Conservation (phyloP, 2,113 vertebrate genomes). For the Isichthys henryi region DNA sequence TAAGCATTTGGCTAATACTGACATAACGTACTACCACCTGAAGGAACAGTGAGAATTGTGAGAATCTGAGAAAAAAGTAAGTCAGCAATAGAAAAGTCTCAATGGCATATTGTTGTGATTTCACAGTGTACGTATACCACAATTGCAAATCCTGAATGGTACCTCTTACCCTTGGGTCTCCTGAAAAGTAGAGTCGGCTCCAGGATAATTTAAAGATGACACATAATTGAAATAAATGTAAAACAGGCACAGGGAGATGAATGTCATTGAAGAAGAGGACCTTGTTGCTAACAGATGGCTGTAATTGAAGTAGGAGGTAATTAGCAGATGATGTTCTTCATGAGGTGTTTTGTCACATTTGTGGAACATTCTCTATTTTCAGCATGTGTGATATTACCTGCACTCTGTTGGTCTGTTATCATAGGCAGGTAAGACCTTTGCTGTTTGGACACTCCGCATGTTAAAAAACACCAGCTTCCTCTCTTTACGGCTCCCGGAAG, state of each 20-base stretch:
- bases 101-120: slow-evolving; percentile 23
- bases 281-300: slow-evolving; percentile 46
- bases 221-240: slow-evolving; percentile 5
- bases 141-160: slow-evolving; percentile 23
- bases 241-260: slow-evolving; percentile 7
- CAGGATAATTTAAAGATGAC: slow-evolving; percentile 10
- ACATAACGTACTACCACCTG: neutral
- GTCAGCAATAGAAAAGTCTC: neutral
- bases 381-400: slow-evolving; percentile 20
- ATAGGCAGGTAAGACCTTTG: neutral
- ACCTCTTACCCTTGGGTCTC: neutral
- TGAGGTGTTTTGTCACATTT: slow-evolving; percentile 9
- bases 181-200: neutral
- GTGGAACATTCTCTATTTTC: neutral
- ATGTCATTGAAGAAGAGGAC: slow-evolving; percentile 25
- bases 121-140: slow-evolving; percentile 25
- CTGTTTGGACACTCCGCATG: neutral
- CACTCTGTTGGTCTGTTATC: neutral
- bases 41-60: neutral
- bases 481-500: neutral
- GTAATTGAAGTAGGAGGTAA: slow-evolving; percentile 41
- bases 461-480: neutral
- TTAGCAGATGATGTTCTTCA: slow-evolving; percentile 30
- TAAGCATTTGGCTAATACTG: neutral
- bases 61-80: neutral